phyloP scores from a whole-genome alignment of 2,888 invertebrate genomes.

The Lobophora halterata region DNA sequence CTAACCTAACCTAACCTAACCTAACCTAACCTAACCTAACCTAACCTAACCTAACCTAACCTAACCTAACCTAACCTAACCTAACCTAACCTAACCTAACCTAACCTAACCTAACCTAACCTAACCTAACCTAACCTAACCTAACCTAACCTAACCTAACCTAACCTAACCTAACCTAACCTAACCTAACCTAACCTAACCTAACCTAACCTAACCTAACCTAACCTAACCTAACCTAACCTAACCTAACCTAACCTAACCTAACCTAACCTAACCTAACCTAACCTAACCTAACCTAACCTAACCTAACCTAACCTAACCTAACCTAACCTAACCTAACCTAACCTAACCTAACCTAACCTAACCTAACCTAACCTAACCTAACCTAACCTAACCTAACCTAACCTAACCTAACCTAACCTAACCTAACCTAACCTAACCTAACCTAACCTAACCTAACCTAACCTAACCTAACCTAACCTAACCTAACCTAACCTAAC shows the following conservation, averaged over 20 bases:
- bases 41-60: slow-evolving; percentile 18
- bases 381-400: slow-evolving; percentile 22
- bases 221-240: slow-evolving; percentile 28
- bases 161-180: slow-evolving; percentile 32
- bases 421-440: slow-evolving; percentile 24
- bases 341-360: slow-evolving; percentile 15
- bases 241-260: slow-evolving; percentile 27
- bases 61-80: slow-evolving; percentile 20
- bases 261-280: slow-evolving; percentile 26
- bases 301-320: slow-evolving; percentile 12
- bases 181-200: slow-evolving; percentile 28
- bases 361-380: slow-evolving; percentile 19
- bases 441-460: slow-evolving; percentile 26
- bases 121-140: slow-evolving; percentile 34
- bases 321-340: slow-evolving; percentile 17
- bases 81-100: slow-evolving; percentile 18
- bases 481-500: slow-evolving; percentile 28
- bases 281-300: slow-evolving; percentile 16
- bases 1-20: no score
- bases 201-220: slow-evolving; percentile 28
- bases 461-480: slow-evolving; percentile 28
- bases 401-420: slow-evolving; percentile 25
- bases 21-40: no score
- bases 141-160: slow-evolving; percentile 34
- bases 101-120: slow-evolving; percentile 34